phyloP scores from a whole-genome alignment of 2,113 vertebrate genomes.

The Climacteris rufus region DNA sequence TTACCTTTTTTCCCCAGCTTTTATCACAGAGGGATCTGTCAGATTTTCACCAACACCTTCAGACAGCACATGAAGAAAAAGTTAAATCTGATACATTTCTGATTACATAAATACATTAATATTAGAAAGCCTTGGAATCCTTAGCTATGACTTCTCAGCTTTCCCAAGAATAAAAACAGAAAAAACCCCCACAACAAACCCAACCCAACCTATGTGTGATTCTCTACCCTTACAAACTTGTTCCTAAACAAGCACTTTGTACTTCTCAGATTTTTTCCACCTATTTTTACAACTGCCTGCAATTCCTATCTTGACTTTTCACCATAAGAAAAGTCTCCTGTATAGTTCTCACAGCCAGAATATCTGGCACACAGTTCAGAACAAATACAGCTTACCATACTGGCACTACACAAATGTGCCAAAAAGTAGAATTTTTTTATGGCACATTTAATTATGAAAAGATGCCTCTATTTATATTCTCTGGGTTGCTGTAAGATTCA shows the following conservation, averaged over 20 bases:
- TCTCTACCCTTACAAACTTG: background rate
- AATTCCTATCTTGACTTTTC: background rate
- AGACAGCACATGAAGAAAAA: constrained; percentile 37
- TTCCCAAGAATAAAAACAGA: background rate
- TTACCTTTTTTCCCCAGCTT: constrained; percentile 96
- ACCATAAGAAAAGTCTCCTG: background rate
- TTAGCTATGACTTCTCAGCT: background rate
- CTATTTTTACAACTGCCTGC: background rate
- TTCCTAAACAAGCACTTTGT: background rate
- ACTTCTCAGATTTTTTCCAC: background rate
- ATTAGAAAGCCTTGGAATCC: background rate
- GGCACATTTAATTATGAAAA: background rate
- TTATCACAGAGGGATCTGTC: constrained; percentile 98
- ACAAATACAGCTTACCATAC: background rate
- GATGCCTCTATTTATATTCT: background rate
- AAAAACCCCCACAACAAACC: background rate
- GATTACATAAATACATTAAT: background rate
- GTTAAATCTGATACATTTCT: background rate
- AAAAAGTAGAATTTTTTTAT: background rate
- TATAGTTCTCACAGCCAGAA: background rate
- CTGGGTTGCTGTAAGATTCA: background rate
- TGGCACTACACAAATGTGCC: background rate
- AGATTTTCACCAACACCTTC: constrained; percentile 95
- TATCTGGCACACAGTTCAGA: background rate
- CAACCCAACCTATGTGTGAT: background rate